Evolutionary conservation across 2,113 vertebrate genomes (phyloP).

Genomic region (Melanerpes formicivorus): DNA sequence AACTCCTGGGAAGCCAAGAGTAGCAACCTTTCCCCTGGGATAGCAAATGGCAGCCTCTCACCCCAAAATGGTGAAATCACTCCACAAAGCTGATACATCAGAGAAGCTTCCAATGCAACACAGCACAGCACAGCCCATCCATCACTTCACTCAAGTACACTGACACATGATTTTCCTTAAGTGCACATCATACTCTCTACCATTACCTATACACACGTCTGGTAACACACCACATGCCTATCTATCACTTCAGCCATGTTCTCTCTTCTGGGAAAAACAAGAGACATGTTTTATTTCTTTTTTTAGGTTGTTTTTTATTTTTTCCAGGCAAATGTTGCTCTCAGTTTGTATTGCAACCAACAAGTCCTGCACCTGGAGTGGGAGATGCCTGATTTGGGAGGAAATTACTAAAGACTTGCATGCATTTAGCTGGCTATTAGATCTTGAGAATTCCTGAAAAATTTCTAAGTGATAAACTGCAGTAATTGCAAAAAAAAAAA

Average conservation of each 20-base stretch:
- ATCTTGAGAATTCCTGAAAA: neutral
- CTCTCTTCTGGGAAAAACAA: neutral
- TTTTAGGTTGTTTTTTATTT: neutral
- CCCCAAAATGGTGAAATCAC: neutral
- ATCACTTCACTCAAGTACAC: neutral
- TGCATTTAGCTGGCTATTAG: neutral
- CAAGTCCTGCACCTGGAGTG: neutral
- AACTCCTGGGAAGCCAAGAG: neutral
- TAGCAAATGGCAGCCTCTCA: neutral
- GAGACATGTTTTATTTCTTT: constrained; percentile 3
- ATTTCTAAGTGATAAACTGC: neutral
- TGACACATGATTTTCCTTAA: neutral
- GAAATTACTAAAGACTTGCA: neutral
- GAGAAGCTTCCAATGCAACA: neutral
- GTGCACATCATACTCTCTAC: neutral
- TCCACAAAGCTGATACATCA: neutral
- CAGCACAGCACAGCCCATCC: neutral
- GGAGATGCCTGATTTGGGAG: neutral
- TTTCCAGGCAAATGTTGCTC: constrained; percentile 38
- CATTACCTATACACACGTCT: neutral
- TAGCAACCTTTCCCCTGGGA: neutral
- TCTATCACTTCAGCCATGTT: neutral
- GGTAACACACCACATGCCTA: neutral
- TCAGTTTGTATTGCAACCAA: neutral
- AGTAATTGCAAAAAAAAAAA: neutral